Percentiles rank a stretch among this genome's conserved stretches.
phyloP scores from a whole-genome alignment of 2,113 vertebrate species.

The Mellivora capensis region DNA sequence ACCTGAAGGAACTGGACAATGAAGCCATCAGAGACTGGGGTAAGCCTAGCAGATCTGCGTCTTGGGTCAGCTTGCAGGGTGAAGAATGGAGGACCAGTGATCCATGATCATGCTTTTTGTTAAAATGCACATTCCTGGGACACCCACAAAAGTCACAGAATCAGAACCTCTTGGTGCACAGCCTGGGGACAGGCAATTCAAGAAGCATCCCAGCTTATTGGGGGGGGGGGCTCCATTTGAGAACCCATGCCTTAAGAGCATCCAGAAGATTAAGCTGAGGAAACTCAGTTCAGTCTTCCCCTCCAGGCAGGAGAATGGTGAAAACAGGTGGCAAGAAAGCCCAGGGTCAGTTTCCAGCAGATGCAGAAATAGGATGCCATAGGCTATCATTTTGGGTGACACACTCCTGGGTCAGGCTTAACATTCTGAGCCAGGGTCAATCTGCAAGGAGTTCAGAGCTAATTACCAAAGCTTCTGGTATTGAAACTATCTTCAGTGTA shows the following conservation, averaged over 20 bases:
- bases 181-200: not conserved
- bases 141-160: not conserved
- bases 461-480: not conserved
- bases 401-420: not conserved
- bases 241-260: not conserved
- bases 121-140: not conserved
- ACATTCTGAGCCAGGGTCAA: not conserved
- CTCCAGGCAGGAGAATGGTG: not conserved
- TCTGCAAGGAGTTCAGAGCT: not conserved
- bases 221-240: not conserved
- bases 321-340: not conserved
- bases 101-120: not conserved
- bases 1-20: not conserved
- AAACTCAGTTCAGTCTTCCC: not conserved
- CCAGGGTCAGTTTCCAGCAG: not conserved
- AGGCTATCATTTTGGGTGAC: not conserved
- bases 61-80: not conserved
- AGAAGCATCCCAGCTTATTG: not conserved
- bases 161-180: not conserved
- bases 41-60: not conserved
- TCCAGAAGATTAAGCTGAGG: not conserved
- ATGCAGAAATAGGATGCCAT: not conserved
- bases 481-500: not conserved
- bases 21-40: not conserved
- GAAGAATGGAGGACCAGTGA: not conserved